Base-by-base conservation (phyloP, 1,140 invertebrate species). In the Trialeurodes vaporariorum region DNA sequence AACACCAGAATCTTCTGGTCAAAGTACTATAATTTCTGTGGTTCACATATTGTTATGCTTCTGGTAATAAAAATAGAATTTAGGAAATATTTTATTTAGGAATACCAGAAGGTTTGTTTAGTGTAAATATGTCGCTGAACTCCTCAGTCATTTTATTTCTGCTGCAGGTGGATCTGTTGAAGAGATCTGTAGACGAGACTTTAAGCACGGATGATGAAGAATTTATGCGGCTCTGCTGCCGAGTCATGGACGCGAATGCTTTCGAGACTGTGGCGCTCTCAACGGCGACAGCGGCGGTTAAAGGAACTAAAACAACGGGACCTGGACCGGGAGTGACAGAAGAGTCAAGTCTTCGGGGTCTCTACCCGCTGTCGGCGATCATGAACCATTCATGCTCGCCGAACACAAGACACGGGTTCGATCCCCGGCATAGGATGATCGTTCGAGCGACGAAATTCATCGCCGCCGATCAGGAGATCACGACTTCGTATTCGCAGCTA, bases 311-410 rank as follows among this genome's bases (percentile, higher is more conserved):
- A 70, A n/a, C n/a, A n/a, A n/a, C n/a, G n/a, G n/a, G n/a, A n/a
- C 17, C 58, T 23, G 27, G 23, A 22, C 22, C 22, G 58, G 25
- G 63, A 34, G 25, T 24, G 21, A 66, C 70, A 70, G 1, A 61
- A 67, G 59, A 79, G 82, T 27, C 24, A 13, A 66, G 82, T 72
- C 76, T 87, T 27, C 80, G 87, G 69, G 89, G 87, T 1, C 76
- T 93, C 2, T 92, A 87, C 76, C 87, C 89, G 1, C 76, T 89
- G 23, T 83, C 86, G 1, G 83, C 86, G 21, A 77, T 92, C 27
- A 82, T 90, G 74, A 90, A 91, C 76, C 90, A 92, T 73, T 82
- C 80, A 34, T 93, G 91, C 73, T 78, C 81, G 12, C 86, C 89
- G 1, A 93, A 92, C 74, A 88, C 87, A 0, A 83, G 82, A 23